Evolutionary conservation across 1,140 invertebrate genomes (phyloP), one percentile per base, ranked within the genome.

Genomic region (Anagrus nilaparvatae): DNA sequence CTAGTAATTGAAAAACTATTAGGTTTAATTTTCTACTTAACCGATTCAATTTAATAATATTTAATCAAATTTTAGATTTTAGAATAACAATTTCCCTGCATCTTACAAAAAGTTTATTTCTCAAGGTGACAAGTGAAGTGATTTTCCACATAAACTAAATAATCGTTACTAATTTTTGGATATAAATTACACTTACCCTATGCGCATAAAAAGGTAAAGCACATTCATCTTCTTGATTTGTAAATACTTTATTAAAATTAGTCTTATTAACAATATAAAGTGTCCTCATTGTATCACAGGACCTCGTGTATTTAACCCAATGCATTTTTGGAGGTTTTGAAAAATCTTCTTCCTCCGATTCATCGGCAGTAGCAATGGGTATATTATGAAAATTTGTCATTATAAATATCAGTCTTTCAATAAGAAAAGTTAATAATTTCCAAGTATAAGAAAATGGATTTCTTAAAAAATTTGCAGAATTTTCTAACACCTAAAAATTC

Each of bases 261-360:
- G 68, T 65, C 43, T 81, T 75, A 51, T 84, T 74, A 47, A 84
- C 60, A 17, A 81, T 74, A 52, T 77, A 84, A 3, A 86, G 53
- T 24, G 71, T 75, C 24, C 75, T 71, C 39, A 74, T 67, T 51
- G 76, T 74, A 52, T 84, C 82, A 56, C 82, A 85, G 8, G 76
- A 59, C 46, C 63, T 66, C 42, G 65, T 64, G 20, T 55, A 51
- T 23, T 51, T 48, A 10, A 61, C 60, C 28, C 56, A 54, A 3
- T 56, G 53, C 21, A 40, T 28, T 27, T 49, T 42, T 4, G 43
- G 45, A 8, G 45, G 45, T 6, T 47, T 43, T 9, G 36, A 39
- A 12, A 47, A 47, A 12, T 47, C 45, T 4, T 21, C 29, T 17
- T 47, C 45, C 34, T 36, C 21, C 6, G 21, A 19, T n/a, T 12